Conservation (phyloP, 2,888 invertebrate species). For the Helobdella robusta region DNA sequence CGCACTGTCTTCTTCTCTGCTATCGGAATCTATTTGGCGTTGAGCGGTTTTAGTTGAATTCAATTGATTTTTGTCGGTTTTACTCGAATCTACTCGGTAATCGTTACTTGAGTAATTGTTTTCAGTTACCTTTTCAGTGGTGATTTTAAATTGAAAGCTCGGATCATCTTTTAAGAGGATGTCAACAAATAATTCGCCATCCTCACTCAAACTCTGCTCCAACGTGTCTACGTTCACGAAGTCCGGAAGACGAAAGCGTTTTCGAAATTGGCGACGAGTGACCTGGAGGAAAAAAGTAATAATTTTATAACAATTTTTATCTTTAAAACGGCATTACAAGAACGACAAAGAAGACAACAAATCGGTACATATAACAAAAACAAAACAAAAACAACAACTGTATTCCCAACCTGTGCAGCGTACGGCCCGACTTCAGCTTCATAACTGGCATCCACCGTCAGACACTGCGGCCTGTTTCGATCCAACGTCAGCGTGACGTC, state of each 20-base stretch:
- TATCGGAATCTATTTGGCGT: too few relatives aligned
- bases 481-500: slow-evolving; percentile 32
- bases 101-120: too few relatives aligned
- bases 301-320: not conserved
- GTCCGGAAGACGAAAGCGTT: slow-evolving; percentile 19
- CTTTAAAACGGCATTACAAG: not conserved
- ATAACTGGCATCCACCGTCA: slow-evolving; percentile 32
- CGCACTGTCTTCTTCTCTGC: too few relatives aligned
- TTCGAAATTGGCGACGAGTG: slow-evolving; percentile 15
- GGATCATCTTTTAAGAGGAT: slow-evolving; percentile 32
- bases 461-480: slow-evolving; percentile 26
- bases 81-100: too few relatives aligned
- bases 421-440: slow-evolving; percentile 33
- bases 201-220: slow-evolving; percentile 29
- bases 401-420: slow-evolving; percentile 28
- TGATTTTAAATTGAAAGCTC: slow-evolving; percentile 29
- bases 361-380: too few relatives aligned
- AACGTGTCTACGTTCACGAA: slow-evolving; percentile 32
- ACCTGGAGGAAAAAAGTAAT: not conserved
- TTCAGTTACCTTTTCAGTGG: slow-evolving; percentile 32
- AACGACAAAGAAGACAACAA: too few relatives aligned
- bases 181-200: slow-evolving; percentile 34
- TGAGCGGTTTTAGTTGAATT: too few relatives aligned
- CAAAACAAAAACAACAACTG: not conserved
- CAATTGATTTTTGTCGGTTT: too few relatives aligned